Evolutionary conservation across 1,140 invertebrate genomes (phyloP).

Genomic region (Copidosoma floridanum): DNA sequence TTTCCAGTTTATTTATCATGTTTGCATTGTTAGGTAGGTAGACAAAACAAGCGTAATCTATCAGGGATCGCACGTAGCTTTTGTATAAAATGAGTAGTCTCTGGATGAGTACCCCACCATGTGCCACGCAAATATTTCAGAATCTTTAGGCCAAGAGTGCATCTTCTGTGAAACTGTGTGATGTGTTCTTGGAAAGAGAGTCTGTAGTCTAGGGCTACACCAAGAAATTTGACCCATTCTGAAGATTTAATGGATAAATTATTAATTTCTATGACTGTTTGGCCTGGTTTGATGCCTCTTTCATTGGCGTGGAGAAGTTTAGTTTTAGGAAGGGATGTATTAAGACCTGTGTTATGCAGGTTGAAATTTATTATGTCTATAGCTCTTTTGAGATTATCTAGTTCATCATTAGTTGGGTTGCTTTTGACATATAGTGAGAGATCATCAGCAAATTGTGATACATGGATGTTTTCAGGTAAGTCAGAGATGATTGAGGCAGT

Average conservation of each 20-base stretch:
- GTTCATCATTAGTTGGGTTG: not conserved
- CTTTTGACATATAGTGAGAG: not conserved
- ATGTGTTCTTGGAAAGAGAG: not conserved
- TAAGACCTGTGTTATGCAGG: slow-evolving; percentile 8
- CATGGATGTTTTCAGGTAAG: not conserved
- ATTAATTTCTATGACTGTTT: not conserved
- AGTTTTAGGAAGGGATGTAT: slow-evolving; percentile 7
- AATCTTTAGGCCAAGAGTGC: not conserved
- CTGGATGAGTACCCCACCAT: slow-evolving; percentile 14
- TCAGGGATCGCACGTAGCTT: no score
- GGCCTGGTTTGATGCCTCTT: not conserved
- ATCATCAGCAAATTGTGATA: not conserved
- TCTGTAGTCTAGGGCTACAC: not conserved
- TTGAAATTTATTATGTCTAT: slow-evolving; percentile 14
- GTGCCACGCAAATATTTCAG: slow-evolving; percentile 9
- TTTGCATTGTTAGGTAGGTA: no score
- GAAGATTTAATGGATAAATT: not conserved
- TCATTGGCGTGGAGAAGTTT: slow-evolving; percentile 23
- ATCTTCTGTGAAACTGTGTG: not conserved
- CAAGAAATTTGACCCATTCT: not conserved
- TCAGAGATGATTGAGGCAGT: not conserved
- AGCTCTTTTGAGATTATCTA: slow-evolving; percentile 4
- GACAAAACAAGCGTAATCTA: no score
- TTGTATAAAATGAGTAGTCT: no score
- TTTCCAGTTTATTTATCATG: no score